Conservation (phyloP, 2,797 vertebrate species). For the Sebastes melanostomus region DNA sequence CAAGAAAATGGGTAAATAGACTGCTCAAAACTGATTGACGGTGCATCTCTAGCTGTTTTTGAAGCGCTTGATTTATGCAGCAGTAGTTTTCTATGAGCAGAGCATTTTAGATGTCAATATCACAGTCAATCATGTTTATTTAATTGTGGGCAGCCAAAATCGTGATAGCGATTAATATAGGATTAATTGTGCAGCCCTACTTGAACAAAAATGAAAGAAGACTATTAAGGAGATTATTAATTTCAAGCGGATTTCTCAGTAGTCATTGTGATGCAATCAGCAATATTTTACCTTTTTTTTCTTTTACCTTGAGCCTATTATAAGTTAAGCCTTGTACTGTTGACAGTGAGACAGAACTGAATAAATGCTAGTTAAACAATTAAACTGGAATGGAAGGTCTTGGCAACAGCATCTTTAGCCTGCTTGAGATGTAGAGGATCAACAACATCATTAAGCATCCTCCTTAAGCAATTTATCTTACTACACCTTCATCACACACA, state of each 20-base stretch:
- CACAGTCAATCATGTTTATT: too few species aligned
- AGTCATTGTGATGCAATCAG: too few species aligned
- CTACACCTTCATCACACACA: background rate
- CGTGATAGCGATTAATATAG: too few species aligned
- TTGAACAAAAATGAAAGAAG: background rate
- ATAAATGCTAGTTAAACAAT: background rate
- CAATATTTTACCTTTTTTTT: background rate
- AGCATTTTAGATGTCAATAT: too few species aligned
- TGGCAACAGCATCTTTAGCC: background rate
- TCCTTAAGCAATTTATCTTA: background rate
- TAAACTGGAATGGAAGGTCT: background rate
- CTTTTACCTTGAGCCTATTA: background rate
- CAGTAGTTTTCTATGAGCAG: too few species aligned
- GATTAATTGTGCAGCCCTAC: too few species aligned
- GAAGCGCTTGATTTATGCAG: too few species aligned
- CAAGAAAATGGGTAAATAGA: too few species aligned
- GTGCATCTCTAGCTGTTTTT: too few species aligned
- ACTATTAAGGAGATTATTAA: background rate
- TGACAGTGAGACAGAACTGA: background rate
- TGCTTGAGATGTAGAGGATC: background rate
- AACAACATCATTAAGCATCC: constrained; percentile 1
- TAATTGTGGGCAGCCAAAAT: too few species aligned
- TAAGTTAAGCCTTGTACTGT: background rate
- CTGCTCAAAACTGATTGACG: too few species aligned
- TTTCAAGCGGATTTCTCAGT: background rate